Base-by-base conservation (phyloP, 2,113 vertebrate genomes). In the Indicator maculatus region DNA sequence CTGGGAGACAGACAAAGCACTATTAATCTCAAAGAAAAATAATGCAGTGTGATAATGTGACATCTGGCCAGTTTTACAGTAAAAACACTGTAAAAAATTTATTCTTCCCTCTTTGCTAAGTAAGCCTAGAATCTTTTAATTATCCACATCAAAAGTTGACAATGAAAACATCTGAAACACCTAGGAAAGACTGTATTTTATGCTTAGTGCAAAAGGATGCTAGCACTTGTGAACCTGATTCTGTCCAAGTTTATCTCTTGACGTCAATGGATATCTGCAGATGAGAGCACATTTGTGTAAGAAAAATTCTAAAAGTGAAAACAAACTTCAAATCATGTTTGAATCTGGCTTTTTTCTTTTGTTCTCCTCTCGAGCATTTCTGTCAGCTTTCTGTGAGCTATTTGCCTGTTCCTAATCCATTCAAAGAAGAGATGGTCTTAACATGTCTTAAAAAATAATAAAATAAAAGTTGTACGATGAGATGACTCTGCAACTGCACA, bases 1-100 rank as follows among this genome's bases (percentile, higher is more conserved):
- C 84, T 95, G 93, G 72, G 88, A 93, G 79, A 88, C 89, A 91
- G 91, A 95, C 73, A 95, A 96, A 95, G 87, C 65, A 91, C 61
- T 59, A 69, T 55, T 92, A 95, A 94, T 97, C 93, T 89, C 82
- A 41, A 91, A 90, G 82, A 85, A 94, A 89, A 92, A 95, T 71
- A 97, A 93, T 55, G 36, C 81, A 77, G 70, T 2, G 0, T 70
- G 58, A 69, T 92, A 89, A 56, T 3, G 11, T 80, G 83, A 97
- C 93, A 94, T 92, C 94, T 96, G 94, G 85, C 76, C 63, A 17
- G 50, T 26, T 5, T 19, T 59, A 93, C 91, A 93, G 47, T 61
- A 90, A 96, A 76, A 85, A 56, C 45, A 88, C 38, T 79, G 52
- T 58, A 92, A 91, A 94, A 73, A 55, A 70, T 78, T 91, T 86